These are phyloP conservation scores for Melanotaenia boesemani DNA, from an alignment of 2,797 vertebrate species.

Conservation along the genomic window DNA sequence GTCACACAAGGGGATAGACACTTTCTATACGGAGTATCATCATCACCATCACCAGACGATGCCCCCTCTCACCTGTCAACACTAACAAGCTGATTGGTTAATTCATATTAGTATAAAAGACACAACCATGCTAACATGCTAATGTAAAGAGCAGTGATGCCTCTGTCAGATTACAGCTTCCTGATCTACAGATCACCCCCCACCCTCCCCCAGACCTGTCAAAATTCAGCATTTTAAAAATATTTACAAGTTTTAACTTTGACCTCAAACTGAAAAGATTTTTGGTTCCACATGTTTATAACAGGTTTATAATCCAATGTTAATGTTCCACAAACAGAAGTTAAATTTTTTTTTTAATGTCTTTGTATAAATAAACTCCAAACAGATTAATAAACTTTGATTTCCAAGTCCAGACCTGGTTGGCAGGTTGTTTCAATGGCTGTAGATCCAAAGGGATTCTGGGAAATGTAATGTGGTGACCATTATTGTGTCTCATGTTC, in stretches of 20 bases:
- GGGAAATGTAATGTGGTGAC: constrained; percentile 60
- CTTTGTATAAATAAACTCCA: constrained; percentile 25
- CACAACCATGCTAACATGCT: constrained; percentile 43
- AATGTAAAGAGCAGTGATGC: constrained; percentile 11
- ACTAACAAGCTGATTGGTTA: constrained; percentile 5
- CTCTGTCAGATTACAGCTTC: too few species aligned
- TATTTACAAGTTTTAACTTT: background rate
- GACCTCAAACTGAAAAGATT: background rate
- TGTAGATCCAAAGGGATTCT: constrained; percentile 45
- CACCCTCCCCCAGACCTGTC: background rate
- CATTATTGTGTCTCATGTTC: too few species aligned
- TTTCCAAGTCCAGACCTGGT: background rate
- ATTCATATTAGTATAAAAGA: constrained; percentile 13
- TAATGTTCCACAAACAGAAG: background rate
- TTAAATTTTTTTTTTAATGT: background rate
- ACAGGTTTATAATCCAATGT: constrained; percentile 3
- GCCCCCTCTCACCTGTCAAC: background rate
- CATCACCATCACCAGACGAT: background rate
- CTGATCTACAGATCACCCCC: too few species aligned
- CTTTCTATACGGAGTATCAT: background rate
- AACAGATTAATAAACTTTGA: background rate
- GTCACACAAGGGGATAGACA: background rate
- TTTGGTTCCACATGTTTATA: background rate
- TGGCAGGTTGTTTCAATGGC: background rate
- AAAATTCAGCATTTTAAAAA: background rate